These are phyloP conservation scores for Melanerpes formicivorus DNA, from an alignment of 2,113 vertebrate species.

Conservation along the genomic window DNA sequence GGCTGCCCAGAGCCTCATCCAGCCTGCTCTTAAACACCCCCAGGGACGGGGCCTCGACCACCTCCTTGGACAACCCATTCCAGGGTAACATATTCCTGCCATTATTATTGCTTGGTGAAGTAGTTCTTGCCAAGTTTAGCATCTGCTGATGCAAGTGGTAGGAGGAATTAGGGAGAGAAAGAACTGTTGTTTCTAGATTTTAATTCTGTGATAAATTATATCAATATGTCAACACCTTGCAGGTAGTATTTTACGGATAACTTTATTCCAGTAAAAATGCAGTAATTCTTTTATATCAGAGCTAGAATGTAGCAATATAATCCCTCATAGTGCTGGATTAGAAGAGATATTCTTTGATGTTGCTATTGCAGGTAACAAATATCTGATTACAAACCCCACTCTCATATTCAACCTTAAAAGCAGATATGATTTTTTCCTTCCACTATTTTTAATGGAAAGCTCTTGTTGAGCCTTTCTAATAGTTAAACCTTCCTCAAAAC, in stretches of 20 bases:
- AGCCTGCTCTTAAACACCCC: no score
- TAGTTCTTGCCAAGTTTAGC: neutral
- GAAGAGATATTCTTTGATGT: neutral
- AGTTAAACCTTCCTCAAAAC: neutral
- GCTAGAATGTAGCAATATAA: neutral
- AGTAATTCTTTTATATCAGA: neutral
- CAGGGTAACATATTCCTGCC: constrained; percentile 4
- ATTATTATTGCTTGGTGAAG: neutral
- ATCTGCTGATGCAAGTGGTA: neutral
- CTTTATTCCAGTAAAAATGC: neutral
- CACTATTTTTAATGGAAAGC: neutral
- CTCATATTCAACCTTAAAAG: neutral
- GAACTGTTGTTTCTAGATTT: neutral
- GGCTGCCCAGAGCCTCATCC: no score
- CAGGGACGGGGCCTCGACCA: no score
- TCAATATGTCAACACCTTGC: neutral
- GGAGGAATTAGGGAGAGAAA: neutral
- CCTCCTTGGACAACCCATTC: no score
- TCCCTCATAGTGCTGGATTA: neutral
- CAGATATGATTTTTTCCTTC: neutral
- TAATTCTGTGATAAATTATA: neutral
- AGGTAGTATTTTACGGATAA: neutral
- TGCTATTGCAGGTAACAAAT: neutral
- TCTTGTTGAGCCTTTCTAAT: neutral
- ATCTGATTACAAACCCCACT: neutral